Percentiles rank a stretch among this genome's conserved stretches.
Evolutionary conservation across 2,113 vertebrate species (phyloP).

Genomic region (Perca fluviatilis): DNA sequence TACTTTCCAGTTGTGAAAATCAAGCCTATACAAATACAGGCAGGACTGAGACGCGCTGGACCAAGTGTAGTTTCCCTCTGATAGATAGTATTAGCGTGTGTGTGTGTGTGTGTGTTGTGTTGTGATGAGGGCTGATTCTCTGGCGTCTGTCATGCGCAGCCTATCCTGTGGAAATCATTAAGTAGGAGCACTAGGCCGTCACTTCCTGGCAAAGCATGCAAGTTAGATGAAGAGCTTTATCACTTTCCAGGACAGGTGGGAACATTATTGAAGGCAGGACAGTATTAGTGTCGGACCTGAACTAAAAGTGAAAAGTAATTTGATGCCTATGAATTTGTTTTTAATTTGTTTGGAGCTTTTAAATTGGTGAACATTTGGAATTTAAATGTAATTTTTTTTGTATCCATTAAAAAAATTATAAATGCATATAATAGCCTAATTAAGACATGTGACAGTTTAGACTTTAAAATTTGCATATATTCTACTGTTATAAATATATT

Average conservation of each 20-base stretch:
- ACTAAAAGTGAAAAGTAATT: conserved; percentile 56
- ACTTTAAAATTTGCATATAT: not conserved
- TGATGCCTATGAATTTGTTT: not conserved
- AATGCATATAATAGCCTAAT: not conserved
- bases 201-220: conserved; percentile 77
- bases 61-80: conserved; percentile 68
- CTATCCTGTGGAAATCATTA: conserved; percentile 86
- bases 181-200: conserved; percentile 81
- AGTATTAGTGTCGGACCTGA: conserved; percentile 40
- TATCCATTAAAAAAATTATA: not conserved
- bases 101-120: conserved; percentile 44
- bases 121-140: conserved; percentile 66
- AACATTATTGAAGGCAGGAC: conserved; percentile 44
- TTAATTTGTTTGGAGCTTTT: not conserved
- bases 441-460: not conserved
- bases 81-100: conserved; percentile 68
- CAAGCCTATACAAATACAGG: conserved; percentile 83
- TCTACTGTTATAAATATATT: not conserved
- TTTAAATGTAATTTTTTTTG: not conserved
- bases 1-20: conserved; percentile 86
- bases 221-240: conserved; percentile 77
- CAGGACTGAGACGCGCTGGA: conserved; percentile 70
- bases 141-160: conserved; percentile 78
- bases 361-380: not conserved
- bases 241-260: conserved; percentile 74